Evolutionary conservation across 64 coral and sea anemone genomes (phyloP), one percentile per base, ranked within the genome.

Genomic region (Platygyra sinensis): DNA sequence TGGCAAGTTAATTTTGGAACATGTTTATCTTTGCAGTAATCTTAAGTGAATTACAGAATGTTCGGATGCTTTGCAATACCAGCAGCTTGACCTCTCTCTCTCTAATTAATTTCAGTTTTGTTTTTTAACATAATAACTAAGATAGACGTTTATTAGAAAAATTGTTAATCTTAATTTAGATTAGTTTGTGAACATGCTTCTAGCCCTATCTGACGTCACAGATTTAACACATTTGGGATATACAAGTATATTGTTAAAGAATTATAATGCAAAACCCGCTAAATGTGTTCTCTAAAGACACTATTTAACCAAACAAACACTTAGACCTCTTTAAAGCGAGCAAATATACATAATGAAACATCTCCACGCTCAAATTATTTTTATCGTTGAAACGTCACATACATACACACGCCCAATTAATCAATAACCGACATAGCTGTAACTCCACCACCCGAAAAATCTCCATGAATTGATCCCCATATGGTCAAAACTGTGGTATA

Each of bases 241-340:
- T 36, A 49, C 38, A 71, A 28, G 62, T 22, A 16, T 24, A 60
- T 63, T 72, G 22, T 71, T 50, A 51, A 67, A 20, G 17, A 38
- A 28, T 36, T 30, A 38, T 25, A 52, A 27, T 29, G 24, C 22
- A 72, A 85, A 85, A 71, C 36, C n/a, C 36, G 36, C 61, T 85
- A 36, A 85, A 24, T 52, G 33, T 46, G 15, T 71, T 85, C 81
- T 85, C 42, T n/a, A 51, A 69, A 71, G 81, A 24, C 81, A 71
- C 62, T 85, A 85, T 85, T 71, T 52, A 50, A 50, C 33, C 63
- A 85, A 85, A 85, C 81, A 85, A 85, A 85, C 81, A 85, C 81
- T 85, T 24, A 85, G 69, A 27, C 81, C 20, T 72, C 63, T 85
- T 72, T 85, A 52, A 71, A 36, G 11, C 33, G 10, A 51, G 63